Conservation (phyloP, 2,113 vertebrate genomes). For the Colaptes auratus region DNA sequence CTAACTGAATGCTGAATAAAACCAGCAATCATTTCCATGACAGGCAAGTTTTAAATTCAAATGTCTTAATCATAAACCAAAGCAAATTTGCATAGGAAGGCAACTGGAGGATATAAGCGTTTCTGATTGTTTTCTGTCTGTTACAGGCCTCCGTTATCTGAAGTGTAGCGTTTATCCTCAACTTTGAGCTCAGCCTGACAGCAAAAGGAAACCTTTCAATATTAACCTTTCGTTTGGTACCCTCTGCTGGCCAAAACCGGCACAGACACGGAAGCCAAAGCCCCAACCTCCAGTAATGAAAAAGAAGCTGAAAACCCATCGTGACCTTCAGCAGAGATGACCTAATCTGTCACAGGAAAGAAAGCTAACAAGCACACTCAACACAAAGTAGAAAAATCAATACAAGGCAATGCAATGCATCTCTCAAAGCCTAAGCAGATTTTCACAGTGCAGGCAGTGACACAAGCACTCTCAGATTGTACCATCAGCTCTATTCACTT, state of each 20-base stretch:
- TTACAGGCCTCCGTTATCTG: not conserved
- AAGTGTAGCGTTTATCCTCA: not conserved
- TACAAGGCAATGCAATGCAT: not conserved
- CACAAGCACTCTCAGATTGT: not conserved
- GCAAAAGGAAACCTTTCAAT: not conserved
- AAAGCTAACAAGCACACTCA: not conserved
- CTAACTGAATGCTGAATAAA: not conserved
- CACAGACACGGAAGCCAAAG: not conserved
- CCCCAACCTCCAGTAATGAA: not conserved
- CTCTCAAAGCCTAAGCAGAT: not conserved
- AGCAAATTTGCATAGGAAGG: not conserved
- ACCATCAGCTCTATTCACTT: not conserved
- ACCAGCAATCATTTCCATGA: not conserved
- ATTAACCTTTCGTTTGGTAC: conserved; percentile 48
- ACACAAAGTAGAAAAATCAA: not conserved
- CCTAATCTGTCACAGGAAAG: not conserved
- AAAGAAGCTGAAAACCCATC: not conserved
- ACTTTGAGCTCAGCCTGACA: not conserved
- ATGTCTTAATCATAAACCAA: not conserved
- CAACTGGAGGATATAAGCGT: not conserved
- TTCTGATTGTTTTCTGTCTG: not conserved
- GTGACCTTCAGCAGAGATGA: not conserved
- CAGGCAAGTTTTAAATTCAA: not conserved
- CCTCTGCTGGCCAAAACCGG: conserved; percentile 56
- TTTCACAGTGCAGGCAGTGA: not conserved